A percentile compares a stretch with the other conserved stretches of the same genome.
Conservation (phyloP, 2,888 invertebrate genomes). For the Corbicula japonica region DNA sequence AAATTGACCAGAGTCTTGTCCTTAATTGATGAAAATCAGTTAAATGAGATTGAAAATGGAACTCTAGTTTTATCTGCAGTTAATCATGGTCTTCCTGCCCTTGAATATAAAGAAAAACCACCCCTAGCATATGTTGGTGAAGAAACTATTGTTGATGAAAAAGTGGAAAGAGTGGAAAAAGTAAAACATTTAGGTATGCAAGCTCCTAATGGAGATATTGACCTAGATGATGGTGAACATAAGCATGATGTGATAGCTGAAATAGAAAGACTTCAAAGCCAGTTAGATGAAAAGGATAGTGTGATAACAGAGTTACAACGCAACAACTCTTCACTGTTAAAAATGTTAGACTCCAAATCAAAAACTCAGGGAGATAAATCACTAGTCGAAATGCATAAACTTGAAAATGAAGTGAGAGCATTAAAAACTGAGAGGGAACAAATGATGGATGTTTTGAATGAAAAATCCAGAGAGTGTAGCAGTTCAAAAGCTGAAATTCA, state of each 20-base stretch:
- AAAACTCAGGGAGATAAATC: constrained; percentile 72
- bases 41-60: constrained; percentile 43
- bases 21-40: constrained; percentile 64
- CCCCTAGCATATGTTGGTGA: constrained; percentile 5
- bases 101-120: constrained; percentile 66
- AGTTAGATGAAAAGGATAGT: constrained; percentile 81
- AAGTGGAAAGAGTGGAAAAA: constrained; percentile 29
- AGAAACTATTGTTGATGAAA: constrained; percentile 48
- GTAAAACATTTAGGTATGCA: constrained; percentile 32
- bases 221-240: constrained; percentile 29
- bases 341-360: constrained; percentile 81
- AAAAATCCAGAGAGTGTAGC: constrained; percentile 86
- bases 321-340: constrained; percentile 81
- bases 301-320: constrained; percentile 82
- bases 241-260: constrained; percentile 64
- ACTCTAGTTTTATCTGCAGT: constrained; percentile 16
- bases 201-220: constrained; percentile 25
- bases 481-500: constrained; percentile 85
- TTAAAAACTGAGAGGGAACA: constrained; percentile 85
- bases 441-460: constrained; percentile 86
- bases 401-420: constrained; percentile 80
- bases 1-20: constrained; percentile 68
- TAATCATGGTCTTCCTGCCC: constrained; percentile 54
- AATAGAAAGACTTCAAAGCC: constrained; percentile 74
- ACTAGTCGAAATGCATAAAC: constrained; percentile 78